Evolutionary conservation across 2,797 vertebrate species (phyloP), one percentile per base, ranked within the genome.

Genomic region (Pseudomugil gertrudae): DNA sequence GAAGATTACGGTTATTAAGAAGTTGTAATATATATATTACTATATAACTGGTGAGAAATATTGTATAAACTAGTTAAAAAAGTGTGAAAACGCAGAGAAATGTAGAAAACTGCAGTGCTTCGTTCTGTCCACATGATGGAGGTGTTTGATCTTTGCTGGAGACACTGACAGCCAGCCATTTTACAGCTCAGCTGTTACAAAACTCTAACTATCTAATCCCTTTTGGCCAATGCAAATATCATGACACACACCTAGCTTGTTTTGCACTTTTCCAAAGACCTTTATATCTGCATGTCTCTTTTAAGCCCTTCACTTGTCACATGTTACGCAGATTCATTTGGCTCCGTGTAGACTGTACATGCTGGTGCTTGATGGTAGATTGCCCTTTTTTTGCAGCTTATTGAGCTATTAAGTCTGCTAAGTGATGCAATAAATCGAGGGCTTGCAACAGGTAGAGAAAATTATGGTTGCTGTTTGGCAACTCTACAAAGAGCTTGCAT

Each of bases 351-450:
- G 84, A 71, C 79, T 72, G 66, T 30, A 30, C 74, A 52, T 35
- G 43, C 71, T 76, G 64, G 74, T 79, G 70, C 79, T 66, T 65
- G 75, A 68, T 84, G 76, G 47, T 84, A 65, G 80, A 90, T 84
- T 73, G 48, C 64, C 36, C 14, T 65, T 84, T 79, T 79, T 81
- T 61, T 71, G 51, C 58, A 69, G 60, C 81, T 87, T 86, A 80
- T 84, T 70, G 73, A 74, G 51, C 78, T 54, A 48, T 90, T 82
- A 86, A 79, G 60, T 82, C 79, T 76, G 59, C 78, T 89, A 84
- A 89, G 74, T 89, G 83, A 89, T 82, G 85, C 82, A 83, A 87
- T 91, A 89, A 90, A 88, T 91, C 72, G 57, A 53, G 62, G 26
- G n/a, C 57, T 83, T 86, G 65, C 79, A 89, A 78, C 81, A 89